These are phyloP conservation scores for Drosophila neutralis DNA, from an alignment of 2,888 invertebrate species.

Conservation along the genomic window DNA sequence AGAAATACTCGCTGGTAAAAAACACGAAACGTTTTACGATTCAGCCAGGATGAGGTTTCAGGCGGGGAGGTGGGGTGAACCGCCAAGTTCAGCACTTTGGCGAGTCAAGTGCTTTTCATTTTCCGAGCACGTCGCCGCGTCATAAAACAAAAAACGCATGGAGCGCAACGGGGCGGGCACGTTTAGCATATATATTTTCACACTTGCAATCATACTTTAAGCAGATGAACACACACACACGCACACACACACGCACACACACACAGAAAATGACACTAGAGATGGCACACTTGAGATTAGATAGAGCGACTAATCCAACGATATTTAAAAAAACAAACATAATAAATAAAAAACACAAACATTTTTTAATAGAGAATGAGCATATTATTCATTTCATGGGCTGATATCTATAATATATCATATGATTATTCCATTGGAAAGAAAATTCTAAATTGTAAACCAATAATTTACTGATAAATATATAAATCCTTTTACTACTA, in stretches of 20 bases:
- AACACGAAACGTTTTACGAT: constrained; percentile 74
- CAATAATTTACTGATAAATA: neutral
- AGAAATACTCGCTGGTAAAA: constrained; percentile 41
- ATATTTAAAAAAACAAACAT: neutral
- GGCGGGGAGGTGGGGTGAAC: constrained; percentile 27
- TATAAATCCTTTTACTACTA: neutral
- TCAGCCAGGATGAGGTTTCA: constrained; percentile 49
- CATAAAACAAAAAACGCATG: constrained; percentile 80
- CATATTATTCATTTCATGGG: too few relatives aligned
- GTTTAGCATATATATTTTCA: constrained; percentile 80
- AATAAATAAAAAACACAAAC: neutral
- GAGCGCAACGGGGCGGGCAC: constrained; percentile 62
- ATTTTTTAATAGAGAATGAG: neutral
- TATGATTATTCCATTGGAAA: neutral
- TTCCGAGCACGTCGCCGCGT: constrained; percentile 78
- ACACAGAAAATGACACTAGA: constrained; percentile 31
- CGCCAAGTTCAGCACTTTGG: constrained; percentile 78
- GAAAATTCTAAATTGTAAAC: neutral
- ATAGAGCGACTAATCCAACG: neutral
- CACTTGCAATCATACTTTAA: constrained; percentile 81
- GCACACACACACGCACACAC: constrained; percentile 11
- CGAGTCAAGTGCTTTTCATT: constrained; percentile 79
- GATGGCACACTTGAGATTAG: constrained; percentile 37
- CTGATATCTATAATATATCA: neutral
- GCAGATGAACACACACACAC: constrained; percentile 55